Conservation (phyloP, 2,797 vertebrate genomes). For the Pempheris klunzingeri region DNA sequence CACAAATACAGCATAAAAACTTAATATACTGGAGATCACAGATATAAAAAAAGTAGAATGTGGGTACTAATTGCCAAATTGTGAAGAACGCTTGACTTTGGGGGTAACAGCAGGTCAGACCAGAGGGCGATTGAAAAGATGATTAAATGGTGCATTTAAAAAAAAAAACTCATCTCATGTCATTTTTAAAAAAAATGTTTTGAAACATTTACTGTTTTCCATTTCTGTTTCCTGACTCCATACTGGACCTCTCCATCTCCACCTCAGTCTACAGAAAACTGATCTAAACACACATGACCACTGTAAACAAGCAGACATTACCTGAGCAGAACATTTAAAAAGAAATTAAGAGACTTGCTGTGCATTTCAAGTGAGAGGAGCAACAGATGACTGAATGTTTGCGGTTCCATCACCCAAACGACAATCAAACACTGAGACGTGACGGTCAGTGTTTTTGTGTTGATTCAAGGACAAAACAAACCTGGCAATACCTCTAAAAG, state of each 20-base stretch:
- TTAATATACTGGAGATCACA: not conserved
- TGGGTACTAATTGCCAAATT: not conserved
- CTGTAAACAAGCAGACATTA: constrained; percentile 5
- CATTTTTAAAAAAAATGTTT: not conserved
- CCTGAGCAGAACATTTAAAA: constrained; percentile 27
- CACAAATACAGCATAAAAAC: too few relatives aligned
- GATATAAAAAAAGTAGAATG: not conserved
- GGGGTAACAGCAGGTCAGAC: too few relatives aligned
- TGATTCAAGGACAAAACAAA: constrained; percentile 5
- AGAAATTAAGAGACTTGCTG: constrained; percentile 21
- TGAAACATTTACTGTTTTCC: not conserved
- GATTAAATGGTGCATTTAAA: not conserved
- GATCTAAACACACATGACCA: constrained; percentile 4
- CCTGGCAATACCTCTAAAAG: not conserved
- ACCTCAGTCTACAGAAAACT: not conserved
- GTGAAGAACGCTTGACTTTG: too few relatives aligned
- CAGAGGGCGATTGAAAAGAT: not conserved
- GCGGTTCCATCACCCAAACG: too few relatives aligned
- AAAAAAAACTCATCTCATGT: not conserved
- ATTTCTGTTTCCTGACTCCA: constrained; percentile 52
- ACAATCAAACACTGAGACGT: not conserved
- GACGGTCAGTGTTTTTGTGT: not conserved
- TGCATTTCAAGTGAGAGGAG: not conserved
- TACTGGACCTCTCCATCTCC: constrained; percentile 37
- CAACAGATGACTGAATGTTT: not conserved